Conservation (phyloP, 2,113 vertebrate genomes). For the Chrysochloris asiatica region DNA sequence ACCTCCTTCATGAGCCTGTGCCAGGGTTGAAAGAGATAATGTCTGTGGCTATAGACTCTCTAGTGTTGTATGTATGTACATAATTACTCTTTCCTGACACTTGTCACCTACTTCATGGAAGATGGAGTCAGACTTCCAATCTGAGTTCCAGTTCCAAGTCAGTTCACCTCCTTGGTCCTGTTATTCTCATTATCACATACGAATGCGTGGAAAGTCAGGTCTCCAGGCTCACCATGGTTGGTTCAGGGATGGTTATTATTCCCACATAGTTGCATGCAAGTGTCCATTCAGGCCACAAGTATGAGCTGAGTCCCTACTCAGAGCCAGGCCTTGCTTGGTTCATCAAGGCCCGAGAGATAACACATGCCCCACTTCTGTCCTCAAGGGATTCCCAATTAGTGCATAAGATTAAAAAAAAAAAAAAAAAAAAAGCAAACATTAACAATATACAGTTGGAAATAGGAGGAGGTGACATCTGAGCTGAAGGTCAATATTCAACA, state of each 20-base stretch:
- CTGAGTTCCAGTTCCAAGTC: slow-evolving; percentile 71
- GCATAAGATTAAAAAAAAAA: not conserved
- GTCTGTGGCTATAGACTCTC: slow-evolving; percentile 68
- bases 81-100: slow-evolving; percentile 71
- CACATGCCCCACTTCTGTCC: not conserved
- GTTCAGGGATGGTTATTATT: slow-evolving; percentile 34
- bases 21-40: slow-evolving; percentile 72
- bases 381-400: not conserved
- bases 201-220: slow-evolving; percentile 51
- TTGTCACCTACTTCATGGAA: slow-evolving; percentile 56
- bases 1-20: slow-evolving; percentile 52
- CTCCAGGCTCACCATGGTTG: slow-evolving; percentile 39
- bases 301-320: not conserved
- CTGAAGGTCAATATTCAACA: not conserved
- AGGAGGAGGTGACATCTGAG: slow-evolving; percentile 12
- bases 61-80: slow-evolving; percentile 66
- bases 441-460: not conserved
- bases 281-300: slow-evolving; percentile 9
- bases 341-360: slow-evolving; percentile 3
- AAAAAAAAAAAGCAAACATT: slow-evolving; percentile 9
- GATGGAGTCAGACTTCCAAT: slow-evolving; percentile 68
- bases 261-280: not conserved
- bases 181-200: slow-evolving; percentile 66
- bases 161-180: slow-evolving; percentile 74
- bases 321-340: not conserved